Percentiles rank a stretch among this genome's conserved stretches.
phyloP scores from a whole-genome alignment of 2,888 invertebrate genomes.

The Leptogaster cylindrica region DNA sequence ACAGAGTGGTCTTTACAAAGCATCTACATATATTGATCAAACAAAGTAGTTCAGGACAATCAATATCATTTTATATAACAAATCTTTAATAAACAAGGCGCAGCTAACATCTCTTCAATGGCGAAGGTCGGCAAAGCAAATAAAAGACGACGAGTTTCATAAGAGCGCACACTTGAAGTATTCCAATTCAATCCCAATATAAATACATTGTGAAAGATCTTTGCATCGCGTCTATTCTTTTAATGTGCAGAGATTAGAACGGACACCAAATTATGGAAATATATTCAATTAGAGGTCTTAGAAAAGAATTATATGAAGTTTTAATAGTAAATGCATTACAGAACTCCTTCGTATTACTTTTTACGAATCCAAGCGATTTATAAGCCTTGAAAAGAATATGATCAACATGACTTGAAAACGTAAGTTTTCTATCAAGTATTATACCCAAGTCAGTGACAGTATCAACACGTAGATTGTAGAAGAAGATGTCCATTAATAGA shows the following conservation, averaged over 20 bases:
- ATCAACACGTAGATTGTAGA: neutral
- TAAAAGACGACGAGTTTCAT: no score
- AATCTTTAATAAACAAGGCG: no score
- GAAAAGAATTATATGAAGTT: neutral
- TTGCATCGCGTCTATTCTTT: no score
- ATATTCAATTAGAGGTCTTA: neutral
- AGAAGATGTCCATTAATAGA: neutral
- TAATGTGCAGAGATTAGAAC: slow-evolving; percentile 45
- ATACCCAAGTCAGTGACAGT: neutral
- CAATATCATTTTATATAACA: no score
- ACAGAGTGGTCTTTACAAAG: no score
- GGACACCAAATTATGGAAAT: neutral
- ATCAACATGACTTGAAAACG: neutral
- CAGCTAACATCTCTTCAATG: no score
- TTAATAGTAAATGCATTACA: neutral
- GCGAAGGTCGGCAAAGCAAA: no score
- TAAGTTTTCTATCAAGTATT: neutral
- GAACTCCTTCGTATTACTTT: neutral
- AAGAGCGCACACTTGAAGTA: no score
- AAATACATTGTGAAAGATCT: no score
- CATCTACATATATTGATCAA: no score
- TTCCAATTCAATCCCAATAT: no score
- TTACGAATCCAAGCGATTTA: neutral
- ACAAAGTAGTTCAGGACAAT: no score
- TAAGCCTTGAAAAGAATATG: neutral